Evolutionary conservation across 2,113 vertebrate genomes (phyloP).

Genomic region (Rhea americana): DNA sequence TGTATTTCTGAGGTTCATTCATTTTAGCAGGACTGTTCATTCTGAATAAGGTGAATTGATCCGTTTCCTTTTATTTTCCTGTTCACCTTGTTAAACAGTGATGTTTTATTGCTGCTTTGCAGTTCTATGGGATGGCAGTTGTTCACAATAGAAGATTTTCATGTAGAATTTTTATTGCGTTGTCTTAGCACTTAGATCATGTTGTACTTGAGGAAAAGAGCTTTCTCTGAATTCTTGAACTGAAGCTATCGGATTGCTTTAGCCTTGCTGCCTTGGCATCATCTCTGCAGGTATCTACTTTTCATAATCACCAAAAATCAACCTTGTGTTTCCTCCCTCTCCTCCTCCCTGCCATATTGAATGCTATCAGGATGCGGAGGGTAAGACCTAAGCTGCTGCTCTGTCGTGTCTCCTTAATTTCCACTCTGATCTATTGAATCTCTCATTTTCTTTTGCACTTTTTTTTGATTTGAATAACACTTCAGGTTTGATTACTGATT

Average conservation of each 20-base stretch:
- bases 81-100: not conserved
- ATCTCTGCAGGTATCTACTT: not conserved
- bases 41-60: not conserved
- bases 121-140: not conserved
- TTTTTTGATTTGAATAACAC: not conserved
- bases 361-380: not conserved
- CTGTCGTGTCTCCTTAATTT: not conserved
- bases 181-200: not conserved
- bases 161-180: not conserved
- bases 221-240: not conserved
- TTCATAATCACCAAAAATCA: not conserved
- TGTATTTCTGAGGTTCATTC: not conserved
- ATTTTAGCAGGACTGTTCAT: not conserved
- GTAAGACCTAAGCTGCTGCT: not conserved
- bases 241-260: not conserved
- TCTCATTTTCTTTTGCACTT: too few species aligned
- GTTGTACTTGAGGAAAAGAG: fast-evolving
- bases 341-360: not conserved
- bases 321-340: not conserved
- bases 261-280: not conserved
- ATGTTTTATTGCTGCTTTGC: not conserved
- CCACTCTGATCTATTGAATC: too few species aligned
- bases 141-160: not conserved
- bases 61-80: not conserved
- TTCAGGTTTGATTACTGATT: not conserved